Percentiles rank a stretch among this genome's conserved stretches.
These are phyloP conservation scores for Dasypogon diadema DNA, from an alignment of 2,888 invertebrate species.

Conservation along the genomic window DNA sequence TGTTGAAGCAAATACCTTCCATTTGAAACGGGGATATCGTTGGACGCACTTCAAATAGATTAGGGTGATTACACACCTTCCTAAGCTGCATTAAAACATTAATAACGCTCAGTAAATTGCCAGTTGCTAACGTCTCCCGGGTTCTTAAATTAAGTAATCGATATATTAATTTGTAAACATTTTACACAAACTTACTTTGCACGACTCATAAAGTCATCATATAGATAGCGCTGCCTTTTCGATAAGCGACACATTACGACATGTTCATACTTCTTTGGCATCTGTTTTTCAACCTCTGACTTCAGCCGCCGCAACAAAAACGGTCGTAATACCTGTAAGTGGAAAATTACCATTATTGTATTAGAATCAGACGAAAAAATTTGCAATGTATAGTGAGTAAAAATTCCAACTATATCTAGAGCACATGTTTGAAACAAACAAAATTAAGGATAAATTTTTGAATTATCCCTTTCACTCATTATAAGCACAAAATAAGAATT, in stretches of 20 bases:
- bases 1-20: conserved; percentile 78
- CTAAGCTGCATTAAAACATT: conserved; percentile 97
- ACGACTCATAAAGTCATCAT: conserved; percentile 99
- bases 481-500: no score
- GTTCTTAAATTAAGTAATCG: conserved; percentile 76
- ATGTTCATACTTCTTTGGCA: conserved; percentile 97
- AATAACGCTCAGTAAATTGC: conserved; percentile 94
- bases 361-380: conserved; percentile 36
- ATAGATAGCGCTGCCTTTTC: conserved; percentile 94
- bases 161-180: not conserved
- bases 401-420: no score
- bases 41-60: conserved; percentile 96
- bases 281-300: conserved; percentile 95
- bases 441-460: no score
- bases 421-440: no score
- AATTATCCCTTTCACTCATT: no score
- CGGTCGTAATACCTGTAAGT: conserved; percentile 84
- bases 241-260: conserved; percentile 93
- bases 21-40: conserved; percentile 94
- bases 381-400: no score
- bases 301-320: conserved; percentile 93
- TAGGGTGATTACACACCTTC: conserved; percentile 98
- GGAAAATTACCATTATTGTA: not conserved
- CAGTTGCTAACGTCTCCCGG: conserved; percentile 90
- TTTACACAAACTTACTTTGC: conserved; percentile 79